Evolutionary conservation across 2,888 invertebrate species (phyloP).

Genomic region (Eupithecia centaureata): DNA sequence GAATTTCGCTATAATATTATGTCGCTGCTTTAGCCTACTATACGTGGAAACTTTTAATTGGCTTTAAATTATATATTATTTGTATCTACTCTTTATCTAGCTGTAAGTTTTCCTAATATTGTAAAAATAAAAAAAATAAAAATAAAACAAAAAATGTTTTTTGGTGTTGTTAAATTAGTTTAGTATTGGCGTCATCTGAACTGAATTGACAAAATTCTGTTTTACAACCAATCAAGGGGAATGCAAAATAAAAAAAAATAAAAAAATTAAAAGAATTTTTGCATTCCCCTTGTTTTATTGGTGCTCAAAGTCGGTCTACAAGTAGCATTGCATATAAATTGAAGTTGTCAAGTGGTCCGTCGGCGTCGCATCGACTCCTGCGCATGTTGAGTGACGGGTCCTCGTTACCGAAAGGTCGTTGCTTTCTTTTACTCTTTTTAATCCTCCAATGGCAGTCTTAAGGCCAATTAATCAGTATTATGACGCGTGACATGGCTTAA

Average conservation of each 20-base stretch:
- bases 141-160: too few species aligned
- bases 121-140: too few species aligned
- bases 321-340: slow-evolving; percentile 73
- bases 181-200: too few species aligned
- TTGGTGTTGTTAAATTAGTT: too few species aligned
- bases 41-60: too few species aligned
- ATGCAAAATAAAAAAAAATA: not conserved
- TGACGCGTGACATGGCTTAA: slow-evolving; percentile 76
- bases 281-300: slow-evolving; percentile 14
- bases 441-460: slow-evolving; percentile 58
- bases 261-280: not conserved
- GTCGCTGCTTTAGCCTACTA: too few species aligned
- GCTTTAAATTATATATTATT: too few species aligned
- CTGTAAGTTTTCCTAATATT: too few species aligned
- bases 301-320: slow-evolving; percentile 45
- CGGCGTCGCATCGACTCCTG: slow-evolving; percentile 41
- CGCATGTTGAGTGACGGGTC: slow-evolving; percentile 66
- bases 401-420: slow-evolving; percentile 79
- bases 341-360: slow-evolving; percentile 64
- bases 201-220: too few species aligned
- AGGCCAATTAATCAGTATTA: slow-evolving; percentile 80
- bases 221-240: not conserved
- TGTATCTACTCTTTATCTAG: too few species aligned
- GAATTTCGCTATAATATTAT: too few species aligned
- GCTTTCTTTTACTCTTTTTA: slow-evolving; percentile 64